Percentiles rank a stretch among this genome's conserved stretches.
Conservation (phyloP, 2,888 invertebrate species). For the Linnaemya vulpina region DNA sequence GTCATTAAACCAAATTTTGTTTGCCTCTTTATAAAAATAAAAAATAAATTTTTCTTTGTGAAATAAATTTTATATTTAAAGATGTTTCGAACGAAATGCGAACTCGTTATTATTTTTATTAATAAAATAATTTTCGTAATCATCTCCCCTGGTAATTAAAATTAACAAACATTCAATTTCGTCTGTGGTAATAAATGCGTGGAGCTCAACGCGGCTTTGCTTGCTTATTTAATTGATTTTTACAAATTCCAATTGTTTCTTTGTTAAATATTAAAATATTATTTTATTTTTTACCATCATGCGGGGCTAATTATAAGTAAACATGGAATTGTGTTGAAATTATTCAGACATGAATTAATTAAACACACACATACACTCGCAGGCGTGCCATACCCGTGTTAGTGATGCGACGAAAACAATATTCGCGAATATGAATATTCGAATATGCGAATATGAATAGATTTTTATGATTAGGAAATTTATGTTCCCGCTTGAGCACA, state of each 20-base stretch:
- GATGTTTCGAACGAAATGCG: no score
- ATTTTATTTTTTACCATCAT: background rate
- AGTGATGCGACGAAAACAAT: no score
- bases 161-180: background rate
- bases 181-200: background rate
- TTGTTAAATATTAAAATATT: background rate
- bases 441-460: no score
- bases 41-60: no score
- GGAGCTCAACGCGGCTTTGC: background rate
- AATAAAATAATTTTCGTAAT: background rate
- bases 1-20: no score
- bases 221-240: conserved; percentile 19
- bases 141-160: background rate
- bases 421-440: no score
- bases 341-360: background rate
- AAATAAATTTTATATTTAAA: no score
- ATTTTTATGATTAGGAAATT: no score
- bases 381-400: background rate
- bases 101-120: background rate
- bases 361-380: background rate
- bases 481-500: no score
- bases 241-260: conserved; percentile 31
- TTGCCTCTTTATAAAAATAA: no score
- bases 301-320: conserved; percentile 53
- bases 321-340: conserved; percentile 26